Base-by-base conservation (phyloP, 1,140 invertebrate species). In the Atta texana region DNA sequence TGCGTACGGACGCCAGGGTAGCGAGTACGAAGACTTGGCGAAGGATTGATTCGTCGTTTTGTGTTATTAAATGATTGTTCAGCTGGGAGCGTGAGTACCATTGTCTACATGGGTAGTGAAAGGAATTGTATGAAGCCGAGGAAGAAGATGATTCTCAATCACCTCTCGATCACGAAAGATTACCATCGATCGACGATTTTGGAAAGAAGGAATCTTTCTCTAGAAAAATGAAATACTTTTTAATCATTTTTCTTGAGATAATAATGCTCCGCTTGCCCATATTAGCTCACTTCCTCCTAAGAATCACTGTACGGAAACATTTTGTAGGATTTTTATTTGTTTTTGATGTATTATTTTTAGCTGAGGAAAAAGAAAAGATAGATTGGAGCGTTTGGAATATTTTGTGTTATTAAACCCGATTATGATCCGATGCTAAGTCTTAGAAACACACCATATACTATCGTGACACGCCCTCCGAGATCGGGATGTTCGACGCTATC, bases 1-100 rank as follows among this genome's bases (percentile, higher is more conserved):
- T 90, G 89, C 89, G 89, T 89, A 91, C 90, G 90, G 90, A 91
- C 90, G 89, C 90, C 90, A 91, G 90, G 90, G 90, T 91, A 91
- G 89, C 78, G 77, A 90, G 72, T 89, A 85, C 87, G 74, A 87
- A 90, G 90, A 84, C 90, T 90, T 87, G 87, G 85, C 78, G 59
- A 55, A 86, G 88, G 88, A 91, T 89, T 80, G 44, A 55, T 44
- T 63, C 55, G 53, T 61, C 16, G 3, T 44, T 82, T 84, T 69
- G 74, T 74, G 24, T 84, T 84, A 75, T 3, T 34, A 61, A 61
- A 57, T 61, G 24, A 84, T 75, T 61, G 39, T 84, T 74, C 8
- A 44, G 14, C 49, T 28, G 53, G 21, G 7, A 68, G n/a, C 14
- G 21, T 8, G 39, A 49, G 28, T 31, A 74, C n/a, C n/a, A 51